Conservation (phyloP, 2,888 invertebrate species). For the Ophonus ardosiacus region DNA sequence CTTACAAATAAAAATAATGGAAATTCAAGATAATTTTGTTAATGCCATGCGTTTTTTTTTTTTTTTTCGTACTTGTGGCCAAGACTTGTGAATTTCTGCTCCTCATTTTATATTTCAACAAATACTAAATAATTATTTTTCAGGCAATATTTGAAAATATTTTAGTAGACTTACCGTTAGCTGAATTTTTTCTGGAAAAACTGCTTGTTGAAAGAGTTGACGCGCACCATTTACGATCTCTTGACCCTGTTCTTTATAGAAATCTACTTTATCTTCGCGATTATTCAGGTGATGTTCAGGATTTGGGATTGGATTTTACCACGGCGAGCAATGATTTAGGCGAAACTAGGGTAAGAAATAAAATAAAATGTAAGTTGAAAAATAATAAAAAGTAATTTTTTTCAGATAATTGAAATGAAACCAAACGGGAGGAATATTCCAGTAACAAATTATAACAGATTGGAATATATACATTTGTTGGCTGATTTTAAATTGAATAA, state of each 20-base stretch:
- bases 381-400: neutral
- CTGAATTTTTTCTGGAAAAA: constrained; percentile 96
- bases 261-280: constrained; percentile 93
- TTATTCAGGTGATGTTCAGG: constrained; percentile 90
- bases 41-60: no score
- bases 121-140: no score
- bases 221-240: constrained; percentile 93
- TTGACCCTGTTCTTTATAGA: constrained; percentile 94
- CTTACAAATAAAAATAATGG: no score
- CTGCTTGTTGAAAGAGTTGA: constrained; percentile 87
- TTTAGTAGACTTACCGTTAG: constrained; percentile 95
- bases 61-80: no score
- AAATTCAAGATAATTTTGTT: no score
- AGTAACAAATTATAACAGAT: constrained; percentile 94
- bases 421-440: constrained; percentile 92
- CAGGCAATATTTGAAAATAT: constrained; percentile 96
- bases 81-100: no score
- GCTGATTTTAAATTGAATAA: constrained; percentile 97
- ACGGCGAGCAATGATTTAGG: constrained; percentile 93
- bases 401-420: constrained; percentile 91
- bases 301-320: constrained; percentile 95
- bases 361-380: neutral
- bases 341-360: constrained; percentile 83
- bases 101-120: no score
- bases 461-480: constrained; percentile 97